Percentiles rank a stretch among this genome's conserved stretches.
Conservation (phyloP, 2,888 invertebrate genomes). For the Odontocerum albicorne region DNA sequence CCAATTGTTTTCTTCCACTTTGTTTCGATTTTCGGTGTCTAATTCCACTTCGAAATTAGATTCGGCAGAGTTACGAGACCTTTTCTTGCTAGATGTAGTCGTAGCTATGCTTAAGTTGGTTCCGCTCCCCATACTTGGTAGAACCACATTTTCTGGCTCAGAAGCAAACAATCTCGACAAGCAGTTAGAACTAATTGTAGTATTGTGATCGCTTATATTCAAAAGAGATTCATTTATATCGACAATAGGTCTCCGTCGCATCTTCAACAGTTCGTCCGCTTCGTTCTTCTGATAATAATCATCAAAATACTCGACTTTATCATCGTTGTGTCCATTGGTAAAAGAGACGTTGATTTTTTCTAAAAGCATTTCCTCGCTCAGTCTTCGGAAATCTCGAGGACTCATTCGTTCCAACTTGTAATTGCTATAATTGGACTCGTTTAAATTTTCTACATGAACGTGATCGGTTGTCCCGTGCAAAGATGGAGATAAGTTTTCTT, state of each 20-base stretch:
- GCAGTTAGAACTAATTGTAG: slow-evolving; percentile 43
- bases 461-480: slow-evolving; percentile 37
- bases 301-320: neutral
- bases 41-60: slow-evolving; percentile 51
- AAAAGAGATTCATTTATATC: slow-evolving; percentile 36
- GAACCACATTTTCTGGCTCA: slow-evolving; percentile 47
- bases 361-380: slow-evolving; percentile 12
- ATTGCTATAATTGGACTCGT: slow-evolving; percentile 18
- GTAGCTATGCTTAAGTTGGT: slow-evolving; percentile 44
- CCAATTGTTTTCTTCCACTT: slow-evolving; percentile 53
- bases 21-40: slow-evolving; percentile 47
- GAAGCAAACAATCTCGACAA: slow-evolving; percentile 55
- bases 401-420: slow-evolving; percentile 26
- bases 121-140: slow-evolving; percentile 46
- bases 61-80: slow-evolving; percentile 55
- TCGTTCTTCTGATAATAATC: neutral
- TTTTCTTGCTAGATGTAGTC: slow-evolving; percentile 50
- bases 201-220: slow-evolving; percentile 9
- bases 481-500: slow-evolving; percentile 34
- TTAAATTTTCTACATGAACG: neutral
- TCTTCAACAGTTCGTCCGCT: slow-evolving; percentile 10
- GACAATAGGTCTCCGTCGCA: slow-evolving; percentile 37
- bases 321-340: slow-evolving; percentile 10
- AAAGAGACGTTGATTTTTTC: slow-evolving; percentile 9
- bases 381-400: slow-evolving; percentile 1